These are phyloP conservation scores for Rhinopomastus cyanomelas DNA, from an alignment of 2,113 vertebrate species.

Conservation along the genomic window DNA sequence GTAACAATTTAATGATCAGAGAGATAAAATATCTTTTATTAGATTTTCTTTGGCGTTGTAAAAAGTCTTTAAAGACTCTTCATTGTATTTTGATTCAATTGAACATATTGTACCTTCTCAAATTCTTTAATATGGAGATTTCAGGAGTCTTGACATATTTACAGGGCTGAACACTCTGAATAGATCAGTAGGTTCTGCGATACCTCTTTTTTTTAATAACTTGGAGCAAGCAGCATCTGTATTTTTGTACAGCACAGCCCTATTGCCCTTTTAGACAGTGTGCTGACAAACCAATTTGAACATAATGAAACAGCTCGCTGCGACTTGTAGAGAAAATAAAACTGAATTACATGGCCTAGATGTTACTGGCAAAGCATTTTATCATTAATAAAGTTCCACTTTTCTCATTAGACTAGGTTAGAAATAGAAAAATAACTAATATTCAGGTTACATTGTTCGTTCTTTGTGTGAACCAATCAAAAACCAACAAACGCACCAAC, in stretches of 20 bases:
- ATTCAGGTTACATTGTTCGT: not conserved
- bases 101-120: not conserved
- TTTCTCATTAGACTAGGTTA: not conserved
- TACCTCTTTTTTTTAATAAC: constrained; percentile 7
- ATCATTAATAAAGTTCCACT: not conserved
- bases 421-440: not conserved
- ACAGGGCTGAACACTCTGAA: not conserved
- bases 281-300: constrained; percentile 47
- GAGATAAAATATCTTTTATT: not conserved
- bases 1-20: not conserved
- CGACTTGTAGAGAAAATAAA: constrained; percentile 34
- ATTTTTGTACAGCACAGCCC: not conserved
- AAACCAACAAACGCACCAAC: too few species aligned
- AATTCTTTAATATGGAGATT: not conserved
- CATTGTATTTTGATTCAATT: not conserved
- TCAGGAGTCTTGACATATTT: not conserved
- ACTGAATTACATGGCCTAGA: constrained; percentile 2
- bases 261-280: not conserved
- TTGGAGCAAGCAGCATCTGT: not conserved
- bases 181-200: not conserved
- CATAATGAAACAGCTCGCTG: constrained; percentile 13
- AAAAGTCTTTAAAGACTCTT: not conserved
- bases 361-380: constrained; percentile 25
- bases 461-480: not conserved
- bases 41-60: not conserved